Evolutionary conservation across 2,113 vertebrate genomes (phyloP), one percentile per base, ranked within the genome.

Genomic region (Cryptoleucopteryx plumbea): DNA sequence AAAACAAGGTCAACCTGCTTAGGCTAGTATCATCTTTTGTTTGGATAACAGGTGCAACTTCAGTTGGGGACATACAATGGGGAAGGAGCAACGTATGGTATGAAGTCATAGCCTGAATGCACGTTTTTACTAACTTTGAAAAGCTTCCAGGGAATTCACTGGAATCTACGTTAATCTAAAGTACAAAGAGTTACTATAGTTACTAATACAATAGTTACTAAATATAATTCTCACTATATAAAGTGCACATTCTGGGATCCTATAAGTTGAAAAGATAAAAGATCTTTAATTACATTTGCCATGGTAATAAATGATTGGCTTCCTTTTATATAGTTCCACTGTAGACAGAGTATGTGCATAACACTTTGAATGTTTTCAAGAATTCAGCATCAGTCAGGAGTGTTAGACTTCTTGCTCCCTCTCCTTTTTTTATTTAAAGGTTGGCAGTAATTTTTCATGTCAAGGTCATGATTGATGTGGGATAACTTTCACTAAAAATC

Each of bases 401-500:
- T 75, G 29, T 86, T 71, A 86, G 55, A 85, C 43, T 88, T 92
- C 82, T 93, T 91, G 65, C 34, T 91, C 63, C 66, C 59, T 92
- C 56, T 88, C 32, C 42, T 74, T 92, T 43, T 94, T 93, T 96
- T 92, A 97, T 97, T 97, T 93, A 82, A 96, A 96, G 93, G 86
- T 62, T 81, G 87, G 36, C 89, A 84, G 87, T 92, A 98, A 98
- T 87, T 97, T 97, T 97, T 97, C 82, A 78, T 95, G 87, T 97
- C 97, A 97, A 96, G 86, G 86, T 97, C 29, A 15, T 95, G 94
- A 97, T 94, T 97, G 97, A 96, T 96, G 87, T 77, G 74, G 86
- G 95, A 98, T 98, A 97, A 96, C 70, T 96, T 97, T 92, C 70
- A 93, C 86, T 96, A 94, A 95, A 96, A 97, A 86, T 53, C 90